Evolutionary conservation across 2,888 invertebrate genomes (phyloP).

Genomic region (Pardosa pseudoannulata): DNA sequence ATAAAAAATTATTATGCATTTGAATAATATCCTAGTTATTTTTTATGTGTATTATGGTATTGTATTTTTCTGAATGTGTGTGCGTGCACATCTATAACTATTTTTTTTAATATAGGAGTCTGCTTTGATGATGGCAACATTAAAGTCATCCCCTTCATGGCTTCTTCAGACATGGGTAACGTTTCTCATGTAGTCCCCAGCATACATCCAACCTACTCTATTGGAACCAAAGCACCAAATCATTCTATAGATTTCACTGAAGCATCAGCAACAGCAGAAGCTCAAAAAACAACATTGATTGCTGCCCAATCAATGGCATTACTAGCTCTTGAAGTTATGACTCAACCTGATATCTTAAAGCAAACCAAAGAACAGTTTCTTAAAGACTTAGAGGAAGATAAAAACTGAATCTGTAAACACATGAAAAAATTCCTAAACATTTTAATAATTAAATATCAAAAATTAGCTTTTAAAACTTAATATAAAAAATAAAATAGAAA

Average conservation of each 20-base stretch:
- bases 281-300: conserved; percentile 74
- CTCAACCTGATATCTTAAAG: conserved; percentile 71
- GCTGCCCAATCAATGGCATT: conserved; percentile 75
- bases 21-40: too few relatives aligned
- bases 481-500: too few relatives aligned
- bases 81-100: too few relatives aligned
- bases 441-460: too few relatives aligned
- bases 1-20: too few relatives aligned
- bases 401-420: too few relatives aligned
- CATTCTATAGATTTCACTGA: conserved; percentile 76
- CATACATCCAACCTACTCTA: conserved; percentile 75
- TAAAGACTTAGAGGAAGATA: conserved; percentile 62
- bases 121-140: conserved; percentile 63
- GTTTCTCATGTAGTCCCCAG: conserved; percentile 77
- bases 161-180: conserved; percentile 78
- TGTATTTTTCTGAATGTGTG: too few relatives aligned
- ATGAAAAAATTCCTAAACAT: too few relatives aligned
- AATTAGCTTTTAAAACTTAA: too few relatives aligned
- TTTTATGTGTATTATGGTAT: too few relatives aligned
- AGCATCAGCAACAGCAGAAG: conserved; percentile 74
- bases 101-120: conserved; percentile 48
- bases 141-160: conserved; percentile 71
- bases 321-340: conserved; percentile 75
- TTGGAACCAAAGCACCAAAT: conserved; percentile 75
- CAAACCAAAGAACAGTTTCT: conserved; percentile 73